Percentiles rank a stretch among this genome's conserved stretches.
Conservation (phyloP, 2,113 vertebrate genomes). For the Spilogale gracilis region DNA sequence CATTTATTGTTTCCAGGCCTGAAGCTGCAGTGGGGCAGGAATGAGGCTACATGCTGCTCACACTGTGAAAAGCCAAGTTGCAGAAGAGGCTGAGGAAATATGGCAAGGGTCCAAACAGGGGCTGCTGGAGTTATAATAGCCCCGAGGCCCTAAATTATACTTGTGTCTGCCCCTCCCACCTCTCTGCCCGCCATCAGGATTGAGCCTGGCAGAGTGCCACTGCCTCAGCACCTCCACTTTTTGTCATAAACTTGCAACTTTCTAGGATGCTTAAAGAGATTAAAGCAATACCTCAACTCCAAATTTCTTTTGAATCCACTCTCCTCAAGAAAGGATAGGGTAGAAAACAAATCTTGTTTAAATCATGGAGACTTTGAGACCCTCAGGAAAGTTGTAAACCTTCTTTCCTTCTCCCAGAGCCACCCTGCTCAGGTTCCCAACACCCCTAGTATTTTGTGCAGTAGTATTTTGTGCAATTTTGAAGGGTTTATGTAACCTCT, state of each 20-base stretch:
- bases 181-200: background rate
- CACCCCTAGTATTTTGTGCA: no score
- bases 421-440: background rate
- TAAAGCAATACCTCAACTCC: background rate
- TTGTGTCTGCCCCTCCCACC: rapidly evolving
- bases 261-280: background rate
- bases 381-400: background rate
- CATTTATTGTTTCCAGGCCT: background rate
- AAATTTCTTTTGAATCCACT: background rate
- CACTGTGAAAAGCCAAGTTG: background rate
- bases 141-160: background rate
- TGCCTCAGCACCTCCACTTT: background rate
- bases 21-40: background rate
- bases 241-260: background rate
- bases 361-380: background rate
- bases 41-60: background rate
- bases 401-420: background rate
- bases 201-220: background rate
- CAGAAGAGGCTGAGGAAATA: background rate
- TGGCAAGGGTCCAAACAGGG: background rate
- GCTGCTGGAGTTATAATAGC: background rate
- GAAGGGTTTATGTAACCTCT: background rate
- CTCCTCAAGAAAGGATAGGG: background rate
- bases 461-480: background rate
- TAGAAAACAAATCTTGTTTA: background rate